These are phyloP conservation scores for Lasius platythorax DNA, from an alignment of 2,888 invertebrate genomes.

Conservation along the genomic window DNA sequence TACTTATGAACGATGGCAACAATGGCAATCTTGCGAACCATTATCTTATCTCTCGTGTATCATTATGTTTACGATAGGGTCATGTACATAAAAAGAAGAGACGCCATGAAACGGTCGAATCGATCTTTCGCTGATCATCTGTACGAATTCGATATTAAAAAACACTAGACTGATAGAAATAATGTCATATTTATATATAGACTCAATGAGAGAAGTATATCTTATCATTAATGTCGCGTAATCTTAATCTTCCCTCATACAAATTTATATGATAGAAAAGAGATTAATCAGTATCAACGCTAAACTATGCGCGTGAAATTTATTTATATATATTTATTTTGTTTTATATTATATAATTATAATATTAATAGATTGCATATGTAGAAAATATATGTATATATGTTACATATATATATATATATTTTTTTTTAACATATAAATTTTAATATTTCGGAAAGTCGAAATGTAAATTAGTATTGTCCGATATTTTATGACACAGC, in stretches of 20 bases:
- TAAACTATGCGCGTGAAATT: not conserved
- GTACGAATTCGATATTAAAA: not conserved
- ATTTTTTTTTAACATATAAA: slow-evolving; percentile 18
- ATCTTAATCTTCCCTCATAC: not conserved
- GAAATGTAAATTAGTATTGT: not conserved
- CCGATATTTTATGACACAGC: not conserved
- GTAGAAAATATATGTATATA: not conserved
- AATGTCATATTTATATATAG: slow-evolving; percentile 5
- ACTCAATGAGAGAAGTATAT: not conserved
- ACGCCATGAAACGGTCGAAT: not conserved
- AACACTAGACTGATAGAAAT: not conserved
- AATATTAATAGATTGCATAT: not conserved
- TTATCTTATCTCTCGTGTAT: slow-evolving; percentile 77
- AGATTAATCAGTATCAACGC: not conserved
- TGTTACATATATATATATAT: not conserved
- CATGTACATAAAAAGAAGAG: not conserved
- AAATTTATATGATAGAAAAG: not conserved
- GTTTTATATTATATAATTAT: not conserved
- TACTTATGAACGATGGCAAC: slow-evolving; percentile 62
- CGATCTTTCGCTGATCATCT: slow-evolving; percentile 25
- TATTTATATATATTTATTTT: not conserved
- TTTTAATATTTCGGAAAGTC: not conserved
- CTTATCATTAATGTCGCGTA: not conserved
- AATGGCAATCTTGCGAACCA: slow-evolving; percentile 64
- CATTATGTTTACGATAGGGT: slow-evolving; percentile 45